Evolutionary conservation across 1,140 invertebrate species (phyloP).

Genomic region (Leptinotarsa defecta): DNA sequence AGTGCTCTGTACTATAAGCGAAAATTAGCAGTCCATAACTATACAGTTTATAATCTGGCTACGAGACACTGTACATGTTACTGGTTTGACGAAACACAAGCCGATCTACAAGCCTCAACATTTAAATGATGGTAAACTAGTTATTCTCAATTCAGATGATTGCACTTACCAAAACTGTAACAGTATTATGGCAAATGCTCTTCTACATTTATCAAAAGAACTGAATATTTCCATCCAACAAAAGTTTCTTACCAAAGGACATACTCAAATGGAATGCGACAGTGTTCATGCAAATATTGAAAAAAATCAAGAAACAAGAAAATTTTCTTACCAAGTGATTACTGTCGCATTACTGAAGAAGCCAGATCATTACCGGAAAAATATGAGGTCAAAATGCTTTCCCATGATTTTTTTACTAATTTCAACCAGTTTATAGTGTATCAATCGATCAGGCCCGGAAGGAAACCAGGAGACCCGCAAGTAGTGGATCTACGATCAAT

Average conservation of each 20-base stretch:
- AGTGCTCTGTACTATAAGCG: constrained; percentile 56
- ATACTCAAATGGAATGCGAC: constrained; percentile 58
- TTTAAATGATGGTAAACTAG: constrained; percentile 36
- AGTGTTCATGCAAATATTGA: constrained; percentile 50
- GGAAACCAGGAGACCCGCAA: neutral
- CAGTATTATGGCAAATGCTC: constrained; percentile 49
- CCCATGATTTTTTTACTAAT: no score
- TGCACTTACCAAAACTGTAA: constrained; percentile 52
- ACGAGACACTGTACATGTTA: constrained; percentile 43
- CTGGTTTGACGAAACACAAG: constrained; percentile 38
- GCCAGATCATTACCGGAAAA: neutral
- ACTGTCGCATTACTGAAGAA: constrained; percentile 23
- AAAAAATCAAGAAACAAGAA: constrained; percentile 23
- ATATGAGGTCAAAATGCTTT: no score
- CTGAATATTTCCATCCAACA: constrained; percentile 50
- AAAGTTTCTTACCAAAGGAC: constrained; percentile 55
- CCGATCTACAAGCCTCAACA: constrained; percentile 52
- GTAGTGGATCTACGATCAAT: neutral
- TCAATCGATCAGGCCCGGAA: no score
- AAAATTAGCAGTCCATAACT: constrained; percentile 57
- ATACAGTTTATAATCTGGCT: constrained; percentile 55
- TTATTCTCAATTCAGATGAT: constrained; percentile 17
- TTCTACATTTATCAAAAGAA: constrained; percentile 40
- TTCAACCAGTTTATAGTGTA: no score
- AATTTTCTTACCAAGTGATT: constrained; percentile 45